Evolutionary conservation across 2,888 invertebrate species (phyloP), one percentile per base, ranked within the genome.

Genomic region (Helobdella robusta): DNA sequence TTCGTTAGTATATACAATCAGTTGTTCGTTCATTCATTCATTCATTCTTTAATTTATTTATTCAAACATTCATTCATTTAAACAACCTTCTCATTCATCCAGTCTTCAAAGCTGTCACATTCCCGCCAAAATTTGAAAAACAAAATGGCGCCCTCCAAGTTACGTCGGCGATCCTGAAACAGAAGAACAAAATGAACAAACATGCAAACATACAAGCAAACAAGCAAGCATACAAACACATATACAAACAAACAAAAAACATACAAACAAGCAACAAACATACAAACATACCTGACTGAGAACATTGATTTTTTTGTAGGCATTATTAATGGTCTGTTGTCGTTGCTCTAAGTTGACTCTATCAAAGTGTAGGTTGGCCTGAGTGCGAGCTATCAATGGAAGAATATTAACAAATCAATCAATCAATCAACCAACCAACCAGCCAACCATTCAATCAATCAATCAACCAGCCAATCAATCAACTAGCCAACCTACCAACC

Each of bases 31-130:
- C 11, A n/a, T 15, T 50, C 18, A 20, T 23, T 44, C 15, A 60
- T n/a, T 52, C 8, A 25, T 23, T 23, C 20, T 5, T 62, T 2
- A 44, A 28, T 48, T 32, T 25, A 46, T 23, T n/a, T 56, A 64
- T 30, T 28, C 28, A 34, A 50, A 60, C 25, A 59, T 8, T 60
- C 6, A 18, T 23, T 60, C 6, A 6, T 6, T 52, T 36, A 30
- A 28, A 61, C 66, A 70, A 80, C 81, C 72, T 93, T 93, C 71
- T 95, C 95, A 74, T 87, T 88, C 80, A 95, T 92, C 95, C 97
- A 98, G 73, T 87, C 87, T 79, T 95, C 94, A 77, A 98, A 94
- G 80, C 93, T 93, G 74, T 95, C 94, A 79, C 97, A 97, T 77
- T 97, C 95, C 11, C 89, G 86, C 81, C 91, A 93, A 83, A 97